phyloP scores from a whole-genome alignment of 2,888 invertebrate genomes.

The Xiphydria camelus region DNA sequence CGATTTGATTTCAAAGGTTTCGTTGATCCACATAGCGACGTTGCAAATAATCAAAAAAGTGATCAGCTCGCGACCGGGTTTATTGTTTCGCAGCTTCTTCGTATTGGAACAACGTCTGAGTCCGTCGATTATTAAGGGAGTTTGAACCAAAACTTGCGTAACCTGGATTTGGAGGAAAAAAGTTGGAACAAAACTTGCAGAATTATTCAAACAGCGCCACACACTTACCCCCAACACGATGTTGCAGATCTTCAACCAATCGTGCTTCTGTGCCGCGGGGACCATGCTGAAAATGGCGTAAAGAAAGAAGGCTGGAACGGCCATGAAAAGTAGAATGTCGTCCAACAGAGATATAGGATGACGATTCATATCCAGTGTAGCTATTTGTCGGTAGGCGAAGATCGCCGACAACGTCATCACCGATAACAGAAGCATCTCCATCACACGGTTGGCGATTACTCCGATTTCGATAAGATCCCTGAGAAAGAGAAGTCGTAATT shows the following conservation, averaged over 20 bases:
- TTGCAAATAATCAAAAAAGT: slow-evolving; percentile 78
- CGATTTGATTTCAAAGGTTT: slow-evolving; percentile 70
- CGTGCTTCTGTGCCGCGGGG: slow-evolving; percentile 64
- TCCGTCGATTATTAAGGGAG: slow-evolving; percentile 73
- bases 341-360: slow-evolving; percentile 69
- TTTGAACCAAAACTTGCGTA: slow-evolving; percentile 74
- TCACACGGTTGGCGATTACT: slow-evolving; percentile 60
- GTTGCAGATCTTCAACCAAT: slow-evolving; percentile 61
- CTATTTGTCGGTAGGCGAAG: slow-evolving; percentile 67
- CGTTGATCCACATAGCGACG: slow-evolving; percentile 76
- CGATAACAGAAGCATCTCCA: slow-evolving; percentile 62
- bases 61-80: slow-evolving; percentile 75
- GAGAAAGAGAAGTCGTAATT: no score
- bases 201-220: no score
- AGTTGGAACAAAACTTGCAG: background rate
- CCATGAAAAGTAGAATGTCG: slow-evolving; percentile 71
- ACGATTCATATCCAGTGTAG: slow-evolving; percentile 68
- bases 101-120: slow-evolving; percentile 74
- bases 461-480: no score
- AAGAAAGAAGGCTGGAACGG: slow-evolving; percentile 73
- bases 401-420: slow-evolving; percentile 65
- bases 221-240: slow-evolving; percentile 63
- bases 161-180: slow-evolving; percentile 60
- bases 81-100: slow-evolving; percentile 65
- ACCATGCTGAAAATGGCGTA: slow-evolving; percentile 71